A percentile compares a stretch with the other conserved stretches of the same genome.
Conservation (phyloP, 1,140 invertebrate genomes). For the Drosophila sucinea region DNA sequence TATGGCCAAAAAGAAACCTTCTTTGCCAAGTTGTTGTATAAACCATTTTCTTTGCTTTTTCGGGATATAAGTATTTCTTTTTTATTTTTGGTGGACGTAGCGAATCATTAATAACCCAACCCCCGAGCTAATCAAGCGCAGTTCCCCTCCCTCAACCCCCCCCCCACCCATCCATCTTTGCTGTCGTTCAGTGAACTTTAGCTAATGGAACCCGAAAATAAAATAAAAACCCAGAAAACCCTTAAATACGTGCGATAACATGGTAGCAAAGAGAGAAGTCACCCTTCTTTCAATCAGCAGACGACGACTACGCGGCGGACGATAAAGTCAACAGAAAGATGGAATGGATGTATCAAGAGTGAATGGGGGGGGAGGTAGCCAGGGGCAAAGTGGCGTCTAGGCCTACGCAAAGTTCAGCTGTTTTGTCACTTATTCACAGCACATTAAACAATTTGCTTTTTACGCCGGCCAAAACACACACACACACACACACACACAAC, state of each 20-base stretch:
- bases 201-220: constrained; percentile 9
- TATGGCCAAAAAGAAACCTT: constrained; percentile 67
- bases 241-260: constrained; percentile 13
- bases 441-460: constrained; percentile 82
- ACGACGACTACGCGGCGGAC: background rate
- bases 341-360: constrained; percentile 37
- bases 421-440: constrained; percentile 81
- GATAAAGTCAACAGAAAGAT: constrained; percentile 1
- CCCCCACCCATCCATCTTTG: background rate
- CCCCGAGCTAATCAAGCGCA: constrained; percentile 7
- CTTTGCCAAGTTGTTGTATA: constrained; percentile 38
- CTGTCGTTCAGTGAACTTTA: constrained; percentile 7
- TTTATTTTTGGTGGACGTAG: constrained; percentile 19
- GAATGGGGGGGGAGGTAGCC: background rate
- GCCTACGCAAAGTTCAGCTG: constrained; percentile 68
- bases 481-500: constrained; percentile 19
- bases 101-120: constrained; percentile 11
- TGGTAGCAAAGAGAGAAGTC: constrained; percentile 5
- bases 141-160: background rate
- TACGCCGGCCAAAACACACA: constrained; percentile 65
- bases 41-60: constrained; percentile 45
- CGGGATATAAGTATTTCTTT: background rate
- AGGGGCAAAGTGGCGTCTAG: constrained; percentile 13
- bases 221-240: constrained; percentile 9
- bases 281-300: constrained; percentile 9